These are phyloP conservation scores for Anoplopoma fimbria DNA, from an alignment of 2,113 vertebrate genomes.

Conservation along the genomic window DNA sequence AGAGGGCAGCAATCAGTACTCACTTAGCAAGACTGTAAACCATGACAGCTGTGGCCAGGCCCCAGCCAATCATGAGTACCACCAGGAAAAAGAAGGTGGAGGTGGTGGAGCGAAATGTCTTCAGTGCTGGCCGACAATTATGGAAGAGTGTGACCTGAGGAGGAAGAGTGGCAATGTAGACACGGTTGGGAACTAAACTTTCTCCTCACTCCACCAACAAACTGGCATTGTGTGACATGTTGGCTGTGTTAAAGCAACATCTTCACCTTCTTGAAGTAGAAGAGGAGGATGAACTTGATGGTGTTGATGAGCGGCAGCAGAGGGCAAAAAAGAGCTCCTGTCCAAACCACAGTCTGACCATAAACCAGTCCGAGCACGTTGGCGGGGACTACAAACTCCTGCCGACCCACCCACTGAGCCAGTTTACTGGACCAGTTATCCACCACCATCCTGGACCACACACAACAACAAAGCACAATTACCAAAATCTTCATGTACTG, in stretches of 20 bases:
- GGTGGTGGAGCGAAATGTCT: conserved; percentile 88
- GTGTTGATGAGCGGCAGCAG: conserved; percentile 89
- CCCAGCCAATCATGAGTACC: conserved; percentile 89
- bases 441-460: conserved; percentile 83
- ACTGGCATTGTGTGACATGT: background rate
- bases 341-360: conserved; percentile 91
- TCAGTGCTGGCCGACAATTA: conserved; percentile 88
- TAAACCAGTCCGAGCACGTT: conserved; percentile 90
- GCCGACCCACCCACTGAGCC: conserved; percentile 80
- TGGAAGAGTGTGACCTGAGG: conserved; percentile 86
- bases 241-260: background rate
- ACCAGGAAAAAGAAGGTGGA: conserved; percentile 89
- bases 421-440: conserved; percentile 82
- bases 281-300: conserved; percentile 87
- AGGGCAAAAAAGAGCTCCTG: conserved; percentile 90
- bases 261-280: conserved; percentile 90
- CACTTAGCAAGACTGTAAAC: conserved; percentile 87
- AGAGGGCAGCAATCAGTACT: conserved; percentile 65
- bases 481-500: background rate
- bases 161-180: background rate
- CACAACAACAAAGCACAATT: background rate
- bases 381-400: conserved; percentile 88
- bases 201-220: background rate
- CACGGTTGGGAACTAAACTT: background rate
- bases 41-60: conserved; percentile 82